Evolutionary conservation across 2,797 vertebrate species (phyloP).

Genomic region (Smutsia gigantea): DNA sequence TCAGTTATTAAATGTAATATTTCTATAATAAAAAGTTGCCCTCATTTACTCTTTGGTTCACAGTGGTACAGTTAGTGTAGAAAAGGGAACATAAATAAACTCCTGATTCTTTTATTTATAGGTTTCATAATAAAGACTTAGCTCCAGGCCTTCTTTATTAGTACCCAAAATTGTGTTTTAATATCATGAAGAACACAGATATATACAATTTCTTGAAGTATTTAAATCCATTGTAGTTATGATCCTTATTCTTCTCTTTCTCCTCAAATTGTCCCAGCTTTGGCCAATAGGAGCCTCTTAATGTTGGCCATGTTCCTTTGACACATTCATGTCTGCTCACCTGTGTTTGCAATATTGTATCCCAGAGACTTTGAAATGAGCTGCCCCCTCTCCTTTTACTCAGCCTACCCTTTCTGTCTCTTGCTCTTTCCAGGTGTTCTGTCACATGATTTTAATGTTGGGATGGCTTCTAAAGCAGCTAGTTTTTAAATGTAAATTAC

Average conservation of each 20-base stretch:
- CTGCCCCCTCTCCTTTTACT: neutral
- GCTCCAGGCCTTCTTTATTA: neutral
- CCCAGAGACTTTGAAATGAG: neutral
- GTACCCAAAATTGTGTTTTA: neutral
- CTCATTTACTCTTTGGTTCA: neutral
- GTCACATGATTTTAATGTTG: neutral
- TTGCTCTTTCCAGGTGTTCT: neutral
- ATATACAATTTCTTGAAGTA: conserved; percentile 24
- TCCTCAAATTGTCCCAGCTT: neutral
- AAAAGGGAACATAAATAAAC: neutral
- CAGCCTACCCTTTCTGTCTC: neutral
- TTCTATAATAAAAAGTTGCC: neutral
- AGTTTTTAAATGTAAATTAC: conserved; percentile 22
- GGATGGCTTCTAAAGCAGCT: neutral
- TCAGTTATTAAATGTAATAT: neutral
- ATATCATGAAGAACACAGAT: neutral
- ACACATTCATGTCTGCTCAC: neutral
- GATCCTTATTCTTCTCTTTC: neutral
- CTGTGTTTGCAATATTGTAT: neutral
- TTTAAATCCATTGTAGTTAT: neutral
- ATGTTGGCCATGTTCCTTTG: neutral
- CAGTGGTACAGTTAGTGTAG: neutral
- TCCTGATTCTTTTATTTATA: neutral
- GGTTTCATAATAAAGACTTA: conserved; percentile 31
- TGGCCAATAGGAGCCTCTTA: neutral